Percentiles rank a stretch among this genome's conserved stretches.
Conservation (phyloP, 2,888 invertebrate species). For the Hypena proboscidalis region DNA sequence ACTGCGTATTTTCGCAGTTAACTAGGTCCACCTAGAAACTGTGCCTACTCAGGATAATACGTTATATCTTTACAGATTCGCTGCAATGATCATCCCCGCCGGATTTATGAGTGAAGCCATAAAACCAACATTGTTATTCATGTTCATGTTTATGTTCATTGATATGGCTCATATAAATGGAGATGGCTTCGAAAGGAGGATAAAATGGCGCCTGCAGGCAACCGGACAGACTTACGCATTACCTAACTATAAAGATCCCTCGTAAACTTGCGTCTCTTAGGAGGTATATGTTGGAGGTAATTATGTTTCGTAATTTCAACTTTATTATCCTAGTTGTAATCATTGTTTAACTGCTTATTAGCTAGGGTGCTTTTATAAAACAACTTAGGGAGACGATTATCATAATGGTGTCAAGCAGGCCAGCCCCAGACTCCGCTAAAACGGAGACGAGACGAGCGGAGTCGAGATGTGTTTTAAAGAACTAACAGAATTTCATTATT, state of each 20-base stretch:
- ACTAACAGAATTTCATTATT: too few species aligned
- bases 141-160: conserved; percentile 71
- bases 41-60: neutral
- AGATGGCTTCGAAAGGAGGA: conserved; percentile 46
- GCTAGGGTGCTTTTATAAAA: too few species aligned
- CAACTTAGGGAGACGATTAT: too few species aligned
- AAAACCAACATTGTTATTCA: conserved; percentile 72
- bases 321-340: too few species aligned
- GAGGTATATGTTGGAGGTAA: neutral
- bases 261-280: neutral
- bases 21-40: too few species aligned
- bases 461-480: too few species aligned
- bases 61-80: conserved; percentile 14
- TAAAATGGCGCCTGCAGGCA: conserved; percentile 44
- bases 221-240: conserved; percentile 34
- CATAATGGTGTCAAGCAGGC: too few species aligned
- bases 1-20: too few species aligned
- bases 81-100: conserved; percentile 57
- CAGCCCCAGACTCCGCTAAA: too few species aligned
- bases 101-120: conserved; percentile 62
- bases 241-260: conserved; percentile 18
- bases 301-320: too few species aligned
- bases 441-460: too few species aligned
- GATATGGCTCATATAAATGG: conserved; percentile 63
- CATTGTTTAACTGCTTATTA: too few species aligned